Conservation (phyloP, 2,888 invertebrate species). For the Nowickia ferox region DNA sequence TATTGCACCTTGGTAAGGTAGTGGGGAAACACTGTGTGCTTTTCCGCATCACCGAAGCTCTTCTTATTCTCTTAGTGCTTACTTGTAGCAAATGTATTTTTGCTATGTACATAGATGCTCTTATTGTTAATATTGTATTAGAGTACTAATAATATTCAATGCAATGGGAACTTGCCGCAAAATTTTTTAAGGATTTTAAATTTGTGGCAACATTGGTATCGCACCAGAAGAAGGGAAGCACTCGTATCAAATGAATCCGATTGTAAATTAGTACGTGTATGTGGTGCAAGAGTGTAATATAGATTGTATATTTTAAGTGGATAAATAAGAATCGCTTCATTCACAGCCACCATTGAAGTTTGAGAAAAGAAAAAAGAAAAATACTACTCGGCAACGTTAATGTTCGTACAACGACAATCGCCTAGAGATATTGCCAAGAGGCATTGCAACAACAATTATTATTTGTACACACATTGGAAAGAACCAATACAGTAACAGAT, state of each 20-base stretch:
- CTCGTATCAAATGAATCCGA: constrained; percentile 53
- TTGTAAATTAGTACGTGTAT: constrained; percentile 58
- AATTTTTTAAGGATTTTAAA: background rate
- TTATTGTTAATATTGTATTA: too few relatives aligned
- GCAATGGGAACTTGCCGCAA: background rate
- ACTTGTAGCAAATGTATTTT: too few relatives aligned
- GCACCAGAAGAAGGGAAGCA: background rate
- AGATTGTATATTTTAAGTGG: background rate
- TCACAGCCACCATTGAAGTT: constrained; percentile 29
- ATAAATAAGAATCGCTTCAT: constrained; percentile 27
- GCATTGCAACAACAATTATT: constrained; percentile 33
- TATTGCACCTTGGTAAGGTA: too few relatives aligned
- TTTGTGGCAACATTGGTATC: constrained; percentile 25
- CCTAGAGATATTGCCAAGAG: background rate
- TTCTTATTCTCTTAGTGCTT: too few relatives aligned
- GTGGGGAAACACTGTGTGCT: too few relatives aligned
- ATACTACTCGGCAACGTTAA: background rate
- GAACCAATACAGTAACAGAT: constrained; percentile 11
- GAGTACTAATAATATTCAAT: too few relatives aligned
- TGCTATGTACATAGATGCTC: too few relatives aligned
- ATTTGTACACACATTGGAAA: constrained; percentile 2
- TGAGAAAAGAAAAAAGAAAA: constrained; percentile 7
- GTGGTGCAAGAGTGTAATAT: constrained; percentile 22
- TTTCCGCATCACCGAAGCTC: too few relatives aligned
- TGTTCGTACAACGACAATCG: background rate